Percentiles rank a stretch among this genome's conserved stretches.
These are phyloP conservation scores for Zosterops hypoxanthus DNA, from an alignment of 2,113 vertebrate species.

Conservation along the genomic window DNA sequence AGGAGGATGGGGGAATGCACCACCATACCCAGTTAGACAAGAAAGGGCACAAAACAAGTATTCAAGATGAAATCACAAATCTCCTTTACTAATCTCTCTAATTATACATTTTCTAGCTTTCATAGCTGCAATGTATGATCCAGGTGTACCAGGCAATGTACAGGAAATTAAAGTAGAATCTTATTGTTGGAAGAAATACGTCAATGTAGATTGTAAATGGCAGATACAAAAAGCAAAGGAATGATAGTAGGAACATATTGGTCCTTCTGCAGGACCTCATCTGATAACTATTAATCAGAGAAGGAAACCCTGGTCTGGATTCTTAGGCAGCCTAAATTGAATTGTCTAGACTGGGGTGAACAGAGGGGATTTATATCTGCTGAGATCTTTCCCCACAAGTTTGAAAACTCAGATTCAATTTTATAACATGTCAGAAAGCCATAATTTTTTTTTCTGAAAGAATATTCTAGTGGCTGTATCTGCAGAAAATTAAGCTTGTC, in stretches of 20 bases:
- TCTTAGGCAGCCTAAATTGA: background rate
- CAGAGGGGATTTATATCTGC: background rate
- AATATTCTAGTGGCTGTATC: background rate
- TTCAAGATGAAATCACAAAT: background rate
- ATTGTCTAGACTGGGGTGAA: background rate
- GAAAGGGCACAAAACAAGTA: background rate
- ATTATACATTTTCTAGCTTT: background rate
- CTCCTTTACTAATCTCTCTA: background rate
- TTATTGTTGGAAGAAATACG: background rate
- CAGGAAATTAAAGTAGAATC: slow-evolving; percentile 1
- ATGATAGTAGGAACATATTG: background rate
- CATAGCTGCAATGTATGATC: background rate
- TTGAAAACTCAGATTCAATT: background rate
- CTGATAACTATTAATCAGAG: background rate
- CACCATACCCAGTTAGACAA: background rate
- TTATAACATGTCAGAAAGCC: background rate
- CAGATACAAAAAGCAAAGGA: background rate
- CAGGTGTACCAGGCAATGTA: background rate
- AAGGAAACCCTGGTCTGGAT: background rate
- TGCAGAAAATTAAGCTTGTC: background rate
- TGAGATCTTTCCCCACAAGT: background rate
- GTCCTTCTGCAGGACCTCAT: background rate
- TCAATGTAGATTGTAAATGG: background rate
- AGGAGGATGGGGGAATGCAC: background rate
- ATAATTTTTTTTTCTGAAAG: background rate